Base-by-base conservation (phyloP, 2,888 invertebrate species). In the Epinotia brunnichana region DNA sequence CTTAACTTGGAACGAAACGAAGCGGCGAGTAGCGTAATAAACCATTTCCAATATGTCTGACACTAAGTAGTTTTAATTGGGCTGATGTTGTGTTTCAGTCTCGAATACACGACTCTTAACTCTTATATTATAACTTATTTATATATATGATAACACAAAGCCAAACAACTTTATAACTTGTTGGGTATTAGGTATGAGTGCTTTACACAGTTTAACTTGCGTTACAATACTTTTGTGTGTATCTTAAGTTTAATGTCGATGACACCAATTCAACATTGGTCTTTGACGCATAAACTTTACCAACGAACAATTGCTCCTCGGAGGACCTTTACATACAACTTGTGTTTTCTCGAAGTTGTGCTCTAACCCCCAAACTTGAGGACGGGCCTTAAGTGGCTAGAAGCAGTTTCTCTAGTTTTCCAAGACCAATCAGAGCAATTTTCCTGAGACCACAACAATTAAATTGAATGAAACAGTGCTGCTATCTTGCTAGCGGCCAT, bases 381-480 rank as follows among this genome's bases (percentile, higher is more conserved):
- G 9, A 41, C 21, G 66, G 41, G 15, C 66, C 39, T 54, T 66
- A 66, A 66, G 54, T 66, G 62, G 54, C 62, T 63, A 54, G 61
- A 13, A 19, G 19, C 54, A 51, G 51, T 48, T 54, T 19, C 64
- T 54, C 35, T 13, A 54, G 21, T 62, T 54, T 44, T 56, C 69
- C 19, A 69, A 62, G 69, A 66, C 66, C 69, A 70, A 70, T 70
- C 66, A 61, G 15, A 66, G 60, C 60, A 66, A 71, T 66, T 57
- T 70, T 66, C 60, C 66, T 29, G 19, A 67, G 71, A 71, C 66
- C 71, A 66, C 60, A 71, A 70, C 70, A 72, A 63, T 53, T 63
- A 64, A 73, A 73, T 73, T 69, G 69, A 73, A 73, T 73, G 57
- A 66, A 69, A 69, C 70, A 59, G 44, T 69, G 69, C 69, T 71